A percentile compares a stretch with the other conserved stretches of the same genome.
Evolutionary conservation across 2,888 invertebrate genomes (phyloP).

Genomic region (Melolontha melolontha): DNA sequence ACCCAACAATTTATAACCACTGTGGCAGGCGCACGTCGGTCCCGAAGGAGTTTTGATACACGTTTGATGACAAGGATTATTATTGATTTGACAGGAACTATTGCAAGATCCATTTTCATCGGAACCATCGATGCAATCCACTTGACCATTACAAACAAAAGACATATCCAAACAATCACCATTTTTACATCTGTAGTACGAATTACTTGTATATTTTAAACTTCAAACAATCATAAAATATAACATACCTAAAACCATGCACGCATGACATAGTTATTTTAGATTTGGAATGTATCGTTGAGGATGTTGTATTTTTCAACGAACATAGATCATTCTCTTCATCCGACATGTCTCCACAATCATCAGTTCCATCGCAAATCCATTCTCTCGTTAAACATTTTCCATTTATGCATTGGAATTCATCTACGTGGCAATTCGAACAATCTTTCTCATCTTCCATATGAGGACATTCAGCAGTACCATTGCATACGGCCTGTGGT

Average conservation of each 20-base stretch:
- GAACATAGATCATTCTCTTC: slow-evolving; percentile 68
- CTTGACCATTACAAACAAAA: slow-evolving; percentile 73
- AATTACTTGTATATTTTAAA: too few relatives aligned
- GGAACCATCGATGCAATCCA: slow-evolving; percentile 76
- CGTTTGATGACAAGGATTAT: slow-evolving; percentile 68
- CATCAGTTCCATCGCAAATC: slow-evolving; percentile 72
- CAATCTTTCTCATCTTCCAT: slow-evolving; percentile 76
- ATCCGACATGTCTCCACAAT: slow-evolving; percentile 81
- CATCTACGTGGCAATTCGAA: slow-evolving; percentile 64
- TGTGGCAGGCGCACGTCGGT: slow-evolving; percentile 73
- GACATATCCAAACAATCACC: slow-evolving; percentile 76
- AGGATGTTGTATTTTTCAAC: slow-evolving; percentile 25
- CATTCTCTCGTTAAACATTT: slow-evolving; percentile 71
- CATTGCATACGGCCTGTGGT: slow-evolving; percentile 67
- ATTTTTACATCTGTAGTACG: slow-evolving; percentile 62
- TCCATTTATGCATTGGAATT: slow-evolving; percentile 71
- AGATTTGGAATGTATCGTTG: neutral
- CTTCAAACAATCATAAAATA: too few relatives aligned
- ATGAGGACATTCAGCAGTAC: slow-evolving; percentile 76
- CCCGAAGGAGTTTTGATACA: slow-evolving; percentile 77
- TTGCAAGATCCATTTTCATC: slow-evolving; percentile 79
- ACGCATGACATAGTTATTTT: neutral
- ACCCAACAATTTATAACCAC: slow-evolving; percentile 69
- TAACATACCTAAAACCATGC: too few relatives aligned
- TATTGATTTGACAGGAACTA: slow-evolving; percentile 63